A percentile compares a stretch with the other conserved stretches of the same genome.
These are phyloP conservation scores for Grantiella picta DNA, from an alignment of 2,113 vertebrate genomes.

Conservation along the genomic window DNA sequence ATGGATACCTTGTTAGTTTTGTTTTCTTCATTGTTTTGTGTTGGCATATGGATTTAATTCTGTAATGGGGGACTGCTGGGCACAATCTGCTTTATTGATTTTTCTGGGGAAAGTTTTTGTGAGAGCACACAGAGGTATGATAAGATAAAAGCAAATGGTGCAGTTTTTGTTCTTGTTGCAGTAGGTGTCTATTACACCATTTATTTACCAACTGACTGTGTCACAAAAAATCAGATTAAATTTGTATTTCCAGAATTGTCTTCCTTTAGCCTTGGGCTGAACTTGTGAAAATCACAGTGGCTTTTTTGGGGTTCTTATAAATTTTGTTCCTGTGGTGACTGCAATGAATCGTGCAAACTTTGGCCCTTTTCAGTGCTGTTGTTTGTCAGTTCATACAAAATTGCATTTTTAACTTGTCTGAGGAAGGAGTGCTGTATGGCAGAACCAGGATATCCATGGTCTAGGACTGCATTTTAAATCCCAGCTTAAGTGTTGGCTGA, in stretches of 20 bases:
- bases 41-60: conserved; percentile 87
- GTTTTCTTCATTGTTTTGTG: conserved; percentile 77
- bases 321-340: background rate
- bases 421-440: background rate
- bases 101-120: conserved; percentile 71
- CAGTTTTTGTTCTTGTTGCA: conserved; percentile 28
- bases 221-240: conserved; percentile 52
- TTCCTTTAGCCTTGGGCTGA: background rate
- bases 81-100: conserved; percentile 87
- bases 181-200: background rate
- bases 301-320: background rate
- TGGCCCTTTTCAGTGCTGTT: background rate
- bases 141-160: conserved; percentile 65
- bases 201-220: conserved; percentile 38
- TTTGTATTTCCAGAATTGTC: conserved; percentile 25
- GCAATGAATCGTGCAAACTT: background rate
- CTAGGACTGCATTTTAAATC: background rate
- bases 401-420: background rate
- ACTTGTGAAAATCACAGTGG: background rate
- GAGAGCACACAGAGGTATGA: conserved; percentile 61
- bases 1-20: conserved; percentile 80
- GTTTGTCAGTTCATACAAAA: background rate
- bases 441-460: background rate
- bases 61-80: conserved; percentile 79
- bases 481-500: background rate